A percentile compares a stretch with the other conserved stretches of the same genome.
Conservation (phyloP, 2,113 vertebrate genomes). For the Platanista minor region DNA sequence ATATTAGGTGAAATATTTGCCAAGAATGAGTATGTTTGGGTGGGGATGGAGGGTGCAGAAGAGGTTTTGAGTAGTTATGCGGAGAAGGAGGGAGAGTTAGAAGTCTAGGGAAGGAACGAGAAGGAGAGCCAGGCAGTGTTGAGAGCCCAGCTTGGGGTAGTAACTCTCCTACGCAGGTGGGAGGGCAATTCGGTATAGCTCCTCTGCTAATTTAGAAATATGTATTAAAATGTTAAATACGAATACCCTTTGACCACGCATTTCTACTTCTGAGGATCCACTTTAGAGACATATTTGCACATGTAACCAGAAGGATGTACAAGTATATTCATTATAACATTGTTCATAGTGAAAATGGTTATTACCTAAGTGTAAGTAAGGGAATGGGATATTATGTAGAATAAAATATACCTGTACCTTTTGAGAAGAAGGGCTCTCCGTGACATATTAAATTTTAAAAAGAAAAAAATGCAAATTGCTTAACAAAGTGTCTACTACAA, state of each 20-base stretch:
- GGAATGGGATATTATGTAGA: background rate
- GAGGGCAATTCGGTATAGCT: background rate
- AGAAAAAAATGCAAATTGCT: background rate
- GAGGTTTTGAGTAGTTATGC: background rate
- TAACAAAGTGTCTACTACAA: background rate
- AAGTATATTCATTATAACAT: background rate
- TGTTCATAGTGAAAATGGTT: background rate
- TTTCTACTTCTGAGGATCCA: background rate
- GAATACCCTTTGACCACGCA: background rate
- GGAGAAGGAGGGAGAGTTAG: background rate
- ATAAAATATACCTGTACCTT: background rate
- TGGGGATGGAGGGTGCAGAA: background rate
- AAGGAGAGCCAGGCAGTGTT: background rate
- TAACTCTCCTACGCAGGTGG: background rate
- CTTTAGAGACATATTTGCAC: background rate
- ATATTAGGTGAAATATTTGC: background rate
- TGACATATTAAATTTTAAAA: background rate
- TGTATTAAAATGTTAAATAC: slow-evolving; percentile 13
- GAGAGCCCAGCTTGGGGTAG: background rate
- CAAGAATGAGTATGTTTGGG: background rate
- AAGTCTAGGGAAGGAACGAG: background rate
- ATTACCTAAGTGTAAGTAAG: background rate
- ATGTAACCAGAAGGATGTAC: background rate
- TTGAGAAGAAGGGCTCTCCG: background rate
- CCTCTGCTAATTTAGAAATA: background rate